These are phyloP conservation scores for Volucella inanis DNA, from an alignment of 2,888 invertebrate genomes.

Conservation along the genomic window DNA sequence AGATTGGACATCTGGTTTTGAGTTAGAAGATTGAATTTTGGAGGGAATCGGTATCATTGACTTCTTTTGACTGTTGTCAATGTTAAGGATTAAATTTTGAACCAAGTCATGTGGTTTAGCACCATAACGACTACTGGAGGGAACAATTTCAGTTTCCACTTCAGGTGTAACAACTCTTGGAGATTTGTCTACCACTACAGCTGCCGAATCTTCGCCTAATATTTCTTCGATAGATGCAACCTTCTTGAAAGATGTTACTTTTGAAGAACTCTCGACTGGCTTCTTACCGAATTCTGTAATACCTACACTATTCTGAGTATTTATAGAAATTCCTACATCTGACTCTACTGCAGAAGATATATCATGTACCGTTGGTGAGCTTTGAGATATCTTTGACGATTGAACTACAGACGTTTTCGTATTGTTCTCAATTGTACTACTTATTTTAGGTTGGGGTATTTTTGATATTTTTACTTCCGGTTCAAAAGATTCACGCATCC, in stretches of 20 bases:
- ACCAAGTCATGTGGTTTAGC: slow-evolving; percentile 22
- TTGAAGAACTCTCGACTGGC: not conserved
- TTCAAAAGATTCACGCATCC: slow-evolving; percentile 1
- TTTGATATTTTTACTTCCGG: slow-evolving; percentile 17
- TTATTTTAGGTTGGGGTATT: slow-evolving; percentile 13
- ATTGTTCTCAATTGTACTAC: slow-evolving; percentile 6
- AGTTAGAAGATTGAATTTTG: slow-evolving; percentile 12
- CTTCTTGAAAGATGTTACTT: not conserved
- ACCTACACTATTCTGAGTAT: not conserved
- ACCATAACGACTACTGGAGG: not conserved
- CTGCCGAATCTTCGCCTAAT: not conserved
- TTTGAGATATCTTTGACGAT: slow-evolving; percentile 35
- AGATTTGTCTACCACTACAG: not conserved
- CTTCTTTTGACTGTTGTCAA: slow-evolving; percentile 60
- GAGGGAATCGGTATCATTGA: slow-evolving; percentile 48
- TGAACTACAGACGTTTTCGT: slow-evolving; percentile 16
- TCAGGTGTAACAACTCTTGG: not conserved
- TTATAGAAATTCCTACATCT: slow-evolving; percentile 14
- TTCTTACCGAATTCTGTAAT: slow-evolving; percentile 5
- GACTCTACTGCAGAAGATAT: not conserved
- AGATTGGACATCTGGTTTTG: not conserved
- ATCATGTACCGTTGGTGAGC: not conserved
- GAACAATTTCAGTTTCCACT: not conserved
- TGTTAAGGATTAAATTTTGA: slow-evolving; percentile 53
- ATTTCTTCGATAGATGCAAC: slow-evolving; percentile 33